Conservation (phyloP, 2,797 vertebrate species). For the Sebastes iracundus region DNA sequence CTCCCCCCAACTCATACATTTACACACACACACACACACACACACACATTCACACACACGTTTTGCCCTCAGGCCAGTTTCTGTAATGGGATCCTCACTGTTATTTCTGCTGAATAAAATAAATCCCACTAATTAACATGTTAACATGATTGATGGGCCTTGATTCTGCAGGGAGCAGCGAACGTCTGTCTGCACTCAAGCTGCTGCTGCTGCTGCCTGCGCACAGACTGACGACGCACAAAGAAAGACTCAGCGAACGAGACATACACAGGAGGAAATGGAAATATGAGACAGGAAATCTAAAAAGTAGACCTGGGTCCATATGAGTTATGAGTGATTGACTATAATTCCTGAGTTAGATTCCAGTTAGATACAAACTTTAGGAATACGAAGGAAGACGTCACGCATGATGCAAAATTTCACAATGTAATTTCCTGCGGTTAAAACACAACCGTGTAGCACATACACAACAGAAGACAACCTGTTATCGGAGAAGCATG, state of each 20-base stretch:
- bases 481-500: slow-evolving; percentile 47
- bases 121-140: slow-evolving; percentile 97
- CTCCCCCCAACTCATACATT: slow-evolving; percentile 45
- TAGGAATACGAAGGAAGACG: background rate
- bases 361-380: background rate
- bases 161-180: slow-evolving; percentile 86
- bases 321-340: background rate
- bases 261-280: slow-evolving; percentile 38
- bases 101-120: slow-evolving; percentile 92
- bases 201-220: slow-evolving; percentile 68
- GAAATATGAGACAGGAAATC: slow-evolving; percentile 59
- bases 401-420: background rate
- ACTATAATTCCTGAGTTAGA: background rate
- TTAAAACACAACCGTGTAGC: background rate
- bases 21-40: slow-evolving; percentile 31
- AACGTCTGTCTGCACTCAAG: slow-evolving; percentile 76
- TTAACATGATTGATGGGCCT: slow-evolving; percentile 96
- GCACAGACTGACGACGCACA: slow-evolving; percentile 47
- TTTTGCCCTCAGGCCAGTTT: slow-evolving; percentile 86
- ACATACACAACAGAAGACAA: background rate
- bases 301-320: background rate
- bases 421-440: background rate
- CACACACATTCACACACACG: slow-evolving; percentile 81
- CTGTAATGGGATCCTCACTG: slow-evolving; percentile 93
- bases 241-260: slow-evolving; percentile 48